Conservation (phyloP, 2,888 invertebrate species). For the Diploptera punctata region DNA sequence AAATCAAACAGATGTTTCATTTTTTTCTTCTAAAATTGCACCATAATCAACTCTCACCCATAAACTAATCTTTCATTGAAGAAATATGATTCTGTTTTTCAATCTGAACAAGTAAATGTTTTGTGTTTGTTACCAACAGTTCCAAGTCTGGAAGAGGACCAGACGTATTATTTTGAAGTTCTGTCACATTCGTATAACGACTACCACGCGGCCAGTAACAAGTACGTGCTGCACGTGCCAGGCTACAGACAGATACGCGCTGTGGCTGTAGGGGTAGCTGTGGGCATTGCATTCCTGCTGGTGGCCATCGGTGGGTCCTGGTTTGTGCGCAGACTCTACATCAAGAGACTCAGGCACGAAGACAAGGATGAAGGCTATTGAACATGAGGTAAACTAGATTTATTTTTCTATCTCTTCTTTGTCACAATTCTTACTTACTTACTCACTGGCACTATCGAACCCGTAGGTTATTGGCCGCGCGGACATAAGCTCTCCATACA, state of each 20-base stretch:
- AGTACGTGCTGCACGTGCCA: slow-evolving; percentile 70
- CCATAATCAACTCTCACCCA: background rate
- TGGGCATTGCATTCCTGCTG: slow-evolving; percentile 70
- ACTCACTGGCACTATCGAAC: too few species aligned
- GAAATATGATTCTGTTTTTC: too few species aligned
- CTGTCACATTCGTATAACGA: slow-evolving; percentile 65
- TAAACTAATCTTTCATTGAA: background rate
- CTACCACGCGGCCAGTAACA: slow-evolving; percentile 68
- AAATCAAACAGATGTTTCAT: background rate
- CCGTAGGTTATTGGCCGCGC: too few species aligned
- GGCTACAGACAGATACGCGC: slow-evolving; percentile 73
- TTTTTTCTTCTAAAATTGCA: background rate
- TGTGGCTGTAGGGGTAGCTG: slow-evolving; percentile 74
- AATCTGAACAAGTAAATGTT: slow-evolving; percentile 19
- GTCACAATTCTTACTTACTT: too few species aligned
- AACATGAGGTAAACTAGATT: background rate
- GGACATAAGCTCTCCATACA: too few species aligned
- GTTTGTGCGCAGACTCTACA: slow-evolving; percentile 54
- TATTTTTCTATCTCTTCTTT: too few species aligned
- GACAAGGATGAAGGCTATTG: slow-evolving; percentile 30
- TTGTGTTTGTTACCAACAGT: slow-evolving; percentile 58
- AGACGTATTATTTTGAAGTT: slow-evolving; percentile 76
- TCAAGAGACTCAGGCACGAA: slow-evolving; percentile 10
- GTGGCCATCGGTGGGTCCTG: slow-evolving; percentile 68
- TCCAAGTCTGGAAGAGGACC: slow-evolving; percentile 73